phyloP scores from a whole-genome alignment of 2,797 vertebrate genomes.

The Phrynocephalus forsythii region DNA sequence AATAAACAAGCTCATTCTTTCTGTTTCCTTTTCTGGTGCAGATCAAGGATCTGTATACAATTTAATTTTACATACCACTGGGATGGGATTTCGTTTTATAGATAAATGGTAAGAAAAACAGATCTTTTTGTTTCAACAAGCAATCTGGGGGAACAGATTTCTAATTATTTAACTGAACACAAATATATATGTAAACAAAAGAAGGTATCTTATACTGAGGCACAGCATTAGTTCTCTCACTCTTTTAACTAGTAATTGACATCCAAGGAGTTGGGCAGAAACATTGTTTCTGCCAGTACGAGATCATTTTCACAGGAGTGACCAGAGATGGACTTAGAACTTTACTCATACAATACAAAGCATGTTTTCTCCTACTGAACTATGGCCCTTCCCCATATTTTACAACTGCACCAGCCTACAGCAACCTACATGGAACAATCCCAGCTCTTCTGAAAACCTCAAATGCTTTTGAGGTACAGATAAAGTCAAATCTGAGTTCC shows the following conservation, averaged over 20 bases:
- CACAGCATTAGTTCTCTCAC: background rate
- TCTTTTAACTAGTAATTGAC: background rate
- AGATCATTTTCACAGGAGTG: background rate
- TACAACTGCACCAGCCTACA: background rate
- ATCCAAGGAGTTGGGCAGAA: background rate
- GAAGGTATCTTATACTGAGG: background rate
- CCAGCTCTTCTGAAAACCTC: background rate
- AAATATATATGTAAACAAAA: background rate
- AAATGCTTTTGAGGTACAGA: background rate
- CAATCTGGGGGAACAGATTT: background rate
- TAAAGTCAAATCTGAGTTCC: background rate
- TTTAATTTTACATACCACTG: too few relatives aligned
- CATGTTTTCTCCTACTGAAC: background rate
- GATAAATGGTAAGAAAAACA: background rate
- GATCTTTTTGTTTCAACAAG: background rate
- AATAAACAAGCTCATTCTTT: too few relatives aligned
- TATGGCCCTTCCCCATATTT: background rate
- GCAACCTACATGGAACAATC: background rate
- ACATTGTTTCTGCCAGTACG: background rate
- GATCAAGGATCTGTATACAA: too few relatives aligned
- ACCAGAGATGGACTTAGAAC: background rate
- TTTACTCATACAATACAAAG: background rate
- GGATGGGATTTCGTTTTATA: background rate
- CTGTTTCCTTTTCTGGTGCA: too few relatives aligned
- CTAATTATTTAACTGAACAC: background rate